Percentiles rank a stretch among this genome's conserved stretches.
Evolutionary conservation across 2,113 vertebrate species (phyloP).

Genomic region (Tympanuchus pallidicinctus): DNA sequence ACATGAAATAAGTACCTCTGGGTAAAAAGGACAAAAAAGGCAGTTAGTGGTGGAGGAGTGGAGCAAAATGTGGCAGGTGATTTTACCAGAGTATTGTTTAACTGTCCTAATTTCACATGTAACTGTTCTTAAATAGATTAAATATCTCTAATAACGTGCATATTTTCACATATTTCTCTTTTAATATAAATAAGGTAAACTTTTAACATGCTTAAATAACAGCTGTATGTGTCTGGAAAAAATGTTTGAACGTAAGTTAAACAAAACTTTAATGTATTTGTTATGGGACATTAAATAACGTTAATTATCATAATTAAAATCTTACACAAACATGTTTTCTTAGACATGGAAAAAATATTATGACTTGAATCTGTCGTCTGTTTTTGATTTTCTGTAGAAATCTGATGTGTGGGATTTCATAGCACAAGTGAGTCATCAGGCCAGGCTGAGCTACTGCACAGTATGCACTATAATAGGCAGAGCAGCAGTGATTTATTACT

Average conservation of each 20-base stretch:
- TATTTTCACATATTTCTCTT: neutral
- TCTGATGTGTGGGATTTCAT: neutral
- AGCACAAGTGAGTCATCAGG: neutral
- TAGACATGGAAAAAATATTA: neutral
- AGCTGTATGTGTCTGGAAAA: neutral
- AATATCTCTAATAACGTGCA: neutral
- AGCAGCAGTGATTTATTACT: neutral
- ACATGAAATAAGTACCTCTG: neutral
- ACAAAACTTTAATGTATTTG: neutral
- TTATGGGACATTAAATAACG: neutral
- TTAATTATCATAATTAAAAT: neutral
- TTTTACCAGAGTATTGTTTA: neutral
- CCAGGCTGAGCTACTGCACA: neutral
- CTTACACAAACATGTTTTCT: neutral
- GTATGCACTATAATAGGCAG: neutral
- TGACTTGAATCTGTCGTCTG: neutral
- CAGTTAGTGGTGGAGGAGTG: neutral
- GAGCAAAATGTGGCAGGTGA: neutral
- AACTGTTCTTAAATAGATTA: neutral
- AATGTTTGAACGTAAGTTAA: neutral
- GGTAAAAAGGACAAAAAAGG: neutral
- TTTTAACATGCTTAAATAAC: neutral
- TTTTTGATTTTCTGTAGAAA: constrained; percentile 24
- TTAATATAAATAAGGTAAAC: neutral
- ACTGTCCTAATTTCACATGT: neutral